Evolutionary conservation across 2,113 vertebrate species (phyloP).

Genomic region (Odocoileus hemionus): DNA sequence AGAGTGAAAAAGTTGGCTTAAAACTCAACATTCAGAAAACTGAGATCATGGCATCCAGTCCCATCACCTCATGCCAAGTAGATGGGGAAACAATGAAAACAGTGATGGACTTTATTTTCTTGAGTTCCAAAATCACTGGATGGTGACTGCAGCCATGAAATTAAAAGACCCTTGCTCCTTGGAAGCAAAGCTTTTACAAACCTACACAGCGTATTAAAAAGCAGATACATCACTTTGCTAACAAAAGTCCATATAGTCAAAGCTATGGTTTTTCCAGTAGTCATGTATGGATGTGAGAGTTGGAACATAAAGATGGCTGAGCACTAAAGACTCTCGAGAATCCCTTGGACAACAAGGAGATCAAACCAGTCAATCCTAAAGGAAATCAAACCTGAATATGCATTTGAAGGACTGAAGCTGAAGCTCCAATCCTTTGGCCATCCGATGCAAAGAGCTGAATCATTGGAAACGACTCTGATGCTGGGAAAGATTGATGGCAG

Average conservation of each 20-base stretch:
- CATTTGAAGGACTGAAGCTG: background rate
- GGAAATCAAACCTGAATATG: background rate
- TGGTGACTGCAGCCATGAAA: background rate
- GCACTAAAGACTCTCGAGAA: background rate
- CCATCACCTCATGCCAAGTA: background rate
- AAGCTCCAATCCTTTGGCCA: background rate
- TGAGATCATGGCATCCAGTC: background rate
- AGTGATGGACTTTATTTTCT: background rate
- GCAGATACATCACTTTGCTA: background rate
- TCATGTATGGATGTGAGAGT: background rate
- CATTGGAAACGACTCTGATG: background rate
- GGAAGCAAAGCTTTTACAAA: background rate
- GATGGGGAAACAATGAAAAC: background rate
- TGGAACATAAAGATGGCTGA: background rate
- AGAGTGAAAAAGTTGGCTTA: background rate
- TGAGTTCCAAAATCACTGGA: background rate
- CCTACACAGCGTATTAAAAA: background rate
- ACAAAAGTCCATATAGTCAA: background rate
- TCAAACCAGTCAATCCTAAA: background rate
- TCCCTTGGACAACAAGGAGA: background rate
- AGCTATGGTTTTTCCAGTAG: background rate
- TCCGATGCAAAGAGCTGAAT: background rate
- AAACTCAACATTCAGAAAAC: background rate
- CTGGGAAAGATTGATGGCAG: background rate
- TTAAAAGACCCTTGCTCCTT: background rate